Percentiles rank a stretch among this genome's conserved stretches.
phyloP scores from a whole-genome alignment of 1,140 invertebrate species.

The Papilio machaon region DNA sequence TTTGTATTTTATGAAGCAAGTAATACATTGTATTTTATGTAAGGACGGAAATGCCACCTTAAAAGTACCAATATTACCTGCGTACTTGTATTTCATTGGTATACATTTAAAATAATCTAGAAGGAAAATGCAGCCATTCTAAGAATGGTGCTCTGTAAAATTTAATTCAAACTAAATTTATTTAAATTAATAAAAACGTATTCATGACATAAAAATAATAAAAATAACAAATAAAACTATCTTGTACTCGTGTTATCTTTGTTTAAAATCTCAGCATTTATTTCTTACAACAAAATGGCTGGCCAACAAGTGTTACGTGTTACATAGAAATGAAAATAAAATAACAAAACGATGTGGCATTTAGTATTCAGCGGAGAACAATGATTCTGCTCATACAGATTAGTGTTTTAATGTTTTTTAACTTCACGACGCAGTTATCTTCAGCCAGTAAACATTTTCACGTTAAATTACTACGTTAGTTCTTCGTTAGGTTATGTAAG shows the following conservation, averaged over 20 bases:
- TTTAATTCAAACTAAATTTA: too few species aligned
- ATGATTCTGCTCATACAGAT: neutral
- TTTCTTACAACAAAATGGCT: neutral
- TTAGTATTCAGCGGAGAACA: neutral
- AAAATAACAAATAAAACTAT: too few species aligned
- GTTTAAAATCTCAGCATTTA: neutral
- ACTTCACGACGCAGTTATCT: conserved; percentile 11
- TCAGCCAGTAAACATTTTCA: neutral
- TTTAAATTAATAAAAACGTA: too few species aligned
- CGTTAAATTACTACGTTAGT: neutral
- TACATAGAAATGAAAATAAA: conserved; percentile 1
- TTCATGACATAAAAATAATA: too few species aligned
- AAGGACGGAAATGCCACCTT: neutral
- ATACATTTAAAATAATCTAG: too few species aligned
- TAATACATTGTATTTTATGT: neutral
- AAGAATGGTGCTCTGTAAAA: too few species aligned
- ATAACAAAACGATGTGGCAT: neutral
- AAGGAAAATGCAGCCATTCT: too few species aligned
- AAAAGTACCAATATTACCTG: neutral
- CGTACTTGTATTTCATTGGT: neutral
- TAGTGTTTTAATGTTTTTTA: conserved; percentile 18
- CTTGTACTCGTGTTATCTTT: too few species aligned
- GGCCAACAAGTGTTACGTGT: neutral
- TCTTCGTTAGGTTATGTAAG: conserved; percentile 6
- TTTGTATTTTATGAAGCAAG: neutral